Conservation (phyloP, 2,888 invertebrate species). For the Amiota communis region DNA sequence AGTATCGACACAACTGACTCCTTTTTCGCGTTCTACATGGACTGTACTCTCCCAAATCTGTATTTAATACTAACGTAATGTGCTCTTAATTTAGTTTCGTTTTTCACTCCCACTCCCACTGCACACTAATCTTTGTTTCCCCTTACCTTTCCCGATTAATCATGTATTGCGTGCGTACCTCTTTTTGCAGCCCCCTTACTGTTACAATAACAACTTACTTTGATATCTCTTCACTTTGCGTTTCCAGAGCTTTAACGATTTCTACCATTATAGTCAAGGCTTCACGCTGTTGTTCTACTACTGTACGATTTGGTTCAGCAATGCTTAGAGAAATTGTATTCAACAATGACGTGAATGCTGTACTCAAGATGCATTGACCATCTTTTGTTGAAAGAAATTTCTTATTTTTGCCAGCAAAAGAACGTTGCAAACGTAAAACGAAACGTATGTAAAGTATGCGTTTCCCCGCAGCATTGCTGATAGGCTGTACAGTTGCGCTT, state of each 20-base stretch:
- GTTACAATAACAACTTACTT: constrained; percentile 54
- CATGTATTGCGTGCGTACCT: too few species aligned
- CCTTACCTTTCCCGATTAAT: too few species aligned
- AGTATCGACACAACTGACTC: too few species aligned
- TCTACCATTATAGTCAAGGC: constrained; percentile 70
- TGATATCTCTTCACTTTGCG: constrained; percentile 69
- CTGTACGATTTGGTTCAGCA: constrained; percentile 52
- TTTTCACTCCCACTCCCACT: too few species aligned
- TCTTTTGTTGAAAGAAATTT: constrained; percentile 68
- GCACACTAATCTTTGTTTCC: too few species aligned
- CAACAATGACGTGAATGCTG: constrained; percentile 63
- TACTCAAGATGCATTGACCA: constrained; percentile 62
- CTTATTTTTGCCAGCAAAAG: constrained; percentile 68
- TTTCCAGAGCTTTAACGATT: constrained; percentile 68
- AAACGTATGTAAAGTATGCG: constrained; percentile 71
- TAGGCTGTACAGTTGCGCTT: constrained; percentile 44
- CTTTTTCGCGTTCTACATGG: too few species aligned
- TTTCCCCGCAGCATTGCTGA: constrained; percentile 64
- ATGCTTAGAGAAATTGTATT: constrained; percentile 58
- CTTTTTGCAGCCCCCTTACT: too few species aligned
- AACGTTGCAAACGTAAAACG: constrained; percentile 65
- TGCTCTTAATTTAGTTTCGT: too few species aligned
- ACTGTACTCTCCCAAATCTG: too few species aligned
- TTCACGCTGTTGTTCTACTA: constrained; percentile 65
- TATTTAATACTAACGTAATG: too few species aligned